Conservation (phyloP, 2,888 invertebrate species). For the Margaritifera margaritifera region DNA sequence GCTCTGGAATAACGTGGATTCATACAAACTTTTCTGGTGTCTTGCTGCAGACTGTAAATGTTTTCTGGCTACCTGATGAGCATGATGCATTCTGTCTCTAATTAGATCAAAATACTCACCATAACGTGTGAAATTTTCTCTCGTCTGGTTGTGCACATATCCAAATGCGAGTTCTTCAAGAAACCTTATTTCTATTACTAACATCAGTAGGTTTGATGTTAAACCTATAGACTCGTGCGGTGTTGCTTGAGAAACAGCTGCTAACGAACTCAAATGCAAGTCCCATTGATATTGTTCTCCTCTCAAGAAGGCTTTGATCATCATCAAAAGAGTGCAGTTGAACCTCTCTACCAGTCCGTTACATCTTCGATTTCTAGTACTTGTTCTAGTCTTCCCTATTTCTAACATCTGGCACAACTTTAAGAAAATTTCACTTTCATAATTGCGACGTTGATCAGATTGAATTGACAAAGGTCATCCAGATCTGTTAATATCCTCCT, state of each 20-base stretch:
- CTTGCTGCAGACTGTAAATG: constrained; percentile 12
- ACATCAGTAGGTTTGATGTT: constrained; percentile 10
- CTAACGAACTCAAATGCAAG: constrained; percentile 11
- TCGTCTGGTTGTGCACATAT: not conserved
- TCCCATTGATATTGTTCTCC: constrained; percentile 15
- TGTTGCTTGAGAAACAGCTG: constrained; percentile 13
- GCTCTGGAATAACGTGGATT: constrained; percentile 12
- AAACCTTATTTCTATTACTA: constrained; percentile 2
- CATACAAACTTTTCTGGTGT: constrained; percentile 22
- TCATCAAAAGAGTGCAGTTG: not conserved
- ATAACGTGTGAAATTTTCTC: not conserved
- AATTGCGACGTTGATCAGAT: constrained; percentile 15
- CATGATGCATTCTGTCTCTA: constrained; percentile 1
- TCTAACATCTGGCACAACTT: constrained; percentile 12
- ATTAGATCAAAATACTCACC: constrained; percentile 3
- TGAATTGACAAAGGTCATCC: constrained; percentile 11
- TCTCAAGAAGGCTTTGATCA: constrained; percentile 12
- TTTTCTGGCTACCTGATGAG: constrained; percentile 26
- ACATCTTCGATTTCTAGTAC: not conserved
- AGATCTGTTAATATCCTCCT: constrained; percentile 17
- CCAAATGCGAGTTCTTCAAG: constrained; percentile 1
- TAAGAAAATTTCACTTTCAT: constrained; percentile 17
- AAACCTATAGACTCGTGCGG: constrained; percentile 7
- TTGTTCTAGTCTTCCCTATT: constrained; percentile 11
- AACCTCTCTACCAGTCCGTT: not conserved